Percentiles rank a stretch among this genome's conserved stretches.
These are phyloP conservation scores for Anguilla pacifica DNA, from an alignment of 2,797 vertebrate species.

Conservation along the genomic window DNA sequence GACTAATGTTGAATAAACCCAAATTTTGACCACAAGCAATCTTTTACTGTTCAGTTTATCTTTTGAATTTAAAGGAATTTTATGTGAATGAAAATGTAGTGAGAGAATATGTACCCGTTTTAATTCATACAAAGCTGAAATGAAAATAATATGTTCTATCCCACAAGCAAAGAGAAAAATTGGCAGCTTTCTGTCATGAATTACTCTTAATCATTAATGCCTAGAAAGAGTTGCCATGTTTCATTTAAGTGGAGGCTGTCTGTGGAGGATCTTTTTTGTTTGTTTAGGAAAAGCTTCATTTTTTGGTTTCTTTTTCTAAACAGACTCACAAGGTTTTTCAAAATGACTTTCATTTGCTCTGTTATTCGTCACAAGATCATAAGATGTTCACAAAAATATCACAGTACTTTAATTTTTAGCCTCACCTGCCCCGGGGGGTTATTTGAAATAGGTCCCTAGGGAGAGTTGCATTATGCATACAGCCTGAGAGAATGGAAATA, in stretches of 20 bases:
- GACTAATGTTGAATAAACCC: not conserved
- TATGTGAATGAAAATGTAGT: not conserved
- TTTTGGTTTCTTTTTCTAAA: not conserved
- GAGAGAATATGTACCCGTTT: not conserved
- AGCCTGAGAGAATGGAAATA: conserved; percentile 8
- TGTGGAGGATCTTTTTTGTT: not conserved
- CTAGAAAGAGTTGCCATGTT: not conserved
- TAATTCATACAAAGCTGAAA: too few relatives aligned
- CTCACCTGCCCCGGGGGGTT: not conserved
- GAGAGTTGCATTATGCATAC: conserved; percentile 2
- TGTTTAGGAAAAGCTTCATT: not conserved
- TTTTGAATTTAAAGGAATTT: not conserved
- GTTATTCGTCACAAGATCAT: conserved; percentile 5
- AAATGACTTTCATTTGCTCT: not conserved
- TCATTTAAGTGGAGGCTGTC: not conserved
- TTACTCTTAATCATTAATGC: not conserved
- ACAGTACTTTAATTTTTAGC: conserved; percentile 20
- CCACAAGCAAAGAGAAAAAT: too few relatives aligned
- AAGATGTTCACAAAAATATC: not conserved
- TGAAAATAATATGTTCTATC: too few relatives aligned
- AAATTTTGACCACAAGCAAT: not conserved
- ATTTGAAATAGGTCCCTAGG: conserved; percentile 18
- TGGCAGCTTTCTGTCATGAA: too few relatives aligned
- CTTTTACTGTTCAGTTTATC: not conserved
- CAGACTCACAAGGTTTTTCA: not conserved